Evolutionary conservation across 92 coral and sea anemone species (phyloP), one percentile per base, ranked within the genome.

Genomic region (Blastomussa wellsi): DNA sequence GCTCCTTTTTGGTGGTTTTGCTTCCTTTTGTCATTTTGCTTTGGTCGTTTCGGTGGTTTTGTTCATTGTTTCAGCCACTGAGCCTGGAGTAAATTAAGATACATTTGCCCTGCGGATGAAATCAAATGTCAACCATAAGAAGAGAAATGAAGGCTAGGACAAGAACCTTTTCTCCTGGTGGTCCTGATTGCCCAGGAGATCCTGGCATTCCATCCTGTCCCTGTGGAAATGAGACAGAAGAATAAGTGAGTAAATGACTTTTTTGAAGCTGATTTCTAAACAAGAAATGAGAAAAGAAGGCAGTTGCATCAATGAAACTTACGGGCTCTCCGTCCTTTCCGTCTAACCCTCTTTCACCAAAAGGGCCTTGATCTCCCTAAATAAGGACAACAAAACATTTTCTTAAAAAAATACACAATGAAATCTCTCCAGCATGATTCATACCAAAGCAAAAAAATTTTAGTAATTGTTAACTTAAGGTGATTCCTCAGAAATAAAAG

Each of bases 281-380:
- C 66, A 0, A 59, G 2, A n/a, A 59, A 19, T n/a, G 9, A 59
- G 2, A 59, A 59, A 20, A n/a, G 33, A 13, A 29, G 13, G 13
- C 28, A 67, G 14, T 26, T 65, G 26, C 17, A 13, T 36, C 29
- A 12, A 15, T 39, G 55, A 29, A 59, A 73, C 89, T 79, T 89
- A 89, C 92, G n/a, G 89, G 85, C 42, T 89, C 92, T 52, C 92
- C 92, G 44, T 79, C 74, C 39, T 75, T 86, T 42, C 92, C 92
- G 68, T 80, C 82, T 17, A 62, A 53, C 14, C 92, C 92, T 28
- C 88, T 69, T 65, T 80, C 83, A 29, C 92, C 92, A 65, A 73
- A 1, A 1, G 65, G 10, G 32, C 92, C 92, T 74, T 20, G 78
- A 32, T 64, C 80, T 74, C 92, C 92, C 92, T 89, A 39, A 26